phyloP scores from a whole-genome alignment of 2,888 invertebrate species.

The Anaspis maculata region DNA sequence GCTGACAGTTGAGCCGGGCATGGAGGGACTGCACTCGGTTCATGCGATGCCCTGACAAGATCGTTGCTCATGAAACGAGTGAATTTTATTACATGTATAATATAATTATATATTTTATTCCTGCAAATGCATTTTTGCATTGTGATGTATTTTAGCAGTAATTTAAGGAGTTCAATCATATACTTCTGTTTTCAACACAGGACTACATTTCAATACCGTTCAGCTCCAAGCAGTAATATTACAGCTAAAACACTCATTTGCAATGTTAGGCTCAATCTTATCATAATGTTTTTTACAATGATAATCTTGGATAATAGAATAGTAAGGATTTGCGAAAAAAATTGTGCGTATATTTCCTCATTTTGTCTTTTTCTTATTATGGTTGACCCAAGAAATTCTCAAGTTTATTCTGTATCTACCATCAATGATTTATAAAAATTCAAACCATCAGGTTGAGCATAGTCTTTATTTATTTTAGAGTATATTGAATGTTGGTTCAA shows the following conservation, averaged over 20 bases:
- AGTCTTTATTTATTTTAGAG: slow-evolving; percentile 4
- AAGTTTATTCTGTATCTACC: too few species aligned
- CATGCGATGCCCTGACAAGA: slow-evolving; percentile 30
- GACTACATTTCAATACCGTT: slow-evolving; percentile 16
- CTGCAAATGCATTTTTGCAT: slow-evolving; percentile 73
- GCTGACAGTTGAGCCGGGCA: slow-evolving; percentile 29
- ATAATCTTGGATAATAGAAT: slow-evolving; percentile 7
- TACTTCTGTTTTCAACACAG: slow-evolving; percentile 39
- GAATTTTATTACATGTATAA: slow-evolving; percentile 41
- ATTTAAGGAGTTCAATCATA: slow-evolving; percentile 40
- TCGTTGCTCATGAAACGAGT: slow-evolving; percentile 38
- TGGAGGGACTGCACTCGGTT: slow-evolving; percentile 36
- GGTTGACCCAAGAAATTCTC: too few species aligned
- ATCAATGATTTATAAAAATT: too few species aligned
- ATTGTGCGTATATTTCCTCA: too few species aligned
- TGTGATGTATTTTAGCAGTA: slow-evolving; percentile 52
- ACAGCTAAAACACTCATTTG: slow-evolving; percentile 40
- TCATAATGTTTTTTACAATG: slow-evolving; percentile 7
- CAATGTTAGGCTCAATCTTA: slow-evolving; percentile 30
- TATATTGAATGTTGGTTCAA: too few species aligned
- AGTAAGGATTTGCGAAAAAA: too few species aligned
- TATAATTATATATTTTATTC: slow-evolving; percentile 69
- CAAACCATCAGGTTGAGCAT: too few species aligned
- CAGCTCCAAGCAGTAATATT: slow-evolving; percentile 32
- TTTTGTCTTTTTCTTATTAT: slow-evolving; percentile 7